phyloP scores from a whole-genome alignment of 2,113 vertebrate species.

The Mustela nigripes region DNA sequence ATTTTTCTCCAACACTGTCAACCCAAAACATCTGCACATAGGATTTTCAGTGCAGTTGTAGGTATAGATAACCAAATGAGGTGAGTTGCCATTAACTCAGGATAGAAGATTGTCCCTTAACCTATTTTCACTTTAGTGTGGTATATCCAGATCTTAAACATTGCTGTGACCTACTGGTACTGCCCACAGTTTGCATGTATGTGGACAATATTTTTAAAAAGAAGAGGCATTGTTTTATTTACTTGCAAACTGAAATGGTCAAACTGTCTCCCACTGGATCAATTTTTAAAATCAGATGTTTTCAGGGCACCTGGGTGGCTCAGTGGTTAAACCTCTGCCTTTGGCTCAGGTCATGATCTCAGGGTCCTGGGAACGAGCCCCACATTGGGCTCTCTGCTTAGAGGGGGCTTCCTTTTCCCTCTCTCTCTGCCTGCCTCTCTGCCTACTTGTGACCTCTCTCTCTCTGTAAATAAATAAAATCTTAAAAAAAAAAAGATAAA shows the following conservation, averaged over 20 bases:
- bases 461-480: no score
- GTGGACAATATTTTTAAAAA: conserved; percentile 38
- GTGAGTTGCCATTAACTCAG: neutral
- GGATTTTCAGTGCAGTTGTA: neutral
- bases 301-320: neutral
- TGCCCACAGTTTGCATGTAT: neutral
- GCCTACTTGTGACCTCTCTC: no score
- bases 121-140: neutral
- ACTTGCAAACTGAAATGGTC: conserved; percentile 55
- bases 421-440: no score
- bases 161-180: neutral
- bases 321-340: no score
- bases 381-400: no score
- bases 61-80: neutral
- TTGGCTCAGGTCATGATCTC: no score
- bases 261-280: neutral
- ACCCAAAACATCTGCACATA: neutral
- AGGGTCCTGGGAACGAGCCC: no score
- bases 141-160: neutral
- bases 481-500: rapidly evolving
- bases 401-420: no score
- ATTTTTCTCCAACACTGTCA: conserved; percentile 51
- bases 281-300: neutral
- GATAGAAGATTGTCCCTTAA: neutral
- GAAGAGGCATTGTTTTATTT: neutral